Evolutionary conservation across 2,888 invertebrate genomes (phyloP), one percentile per base, ranked within the genome.

Genomic region (Torymus texanus): DNA sequence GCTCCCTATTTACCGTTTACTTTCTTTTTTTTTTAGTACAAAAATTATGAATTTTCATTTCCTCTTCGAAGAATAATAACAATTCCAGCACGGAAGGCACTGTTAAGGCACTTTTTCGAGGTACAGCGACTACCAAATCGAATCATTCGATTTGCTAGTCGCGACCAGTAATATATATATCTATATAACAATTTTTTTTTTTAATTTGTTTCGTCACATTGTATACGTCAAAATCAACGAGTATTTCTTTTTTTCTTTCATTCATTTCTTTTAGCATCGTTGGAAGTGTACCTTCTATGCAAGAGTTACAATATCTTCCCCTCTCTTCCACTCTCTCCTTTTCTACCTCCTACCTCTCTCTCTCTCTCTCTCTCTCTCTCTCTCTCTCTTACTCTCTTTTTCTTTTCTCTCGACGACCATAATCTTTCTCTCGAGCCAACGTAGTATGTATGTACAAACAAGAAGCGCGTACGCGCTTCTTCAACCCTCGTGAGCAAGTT

Each of bases 111-210:
- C 41, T 41, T 1, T 41, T 1, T 41, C 18, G 24, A 62, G 75
- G 78, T 65, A 59, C 68, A 55, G 18, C n/a, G 79, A 77, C 78
- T 79, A 62, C 53, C 77, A 77, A 81, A 78, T 66, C 66, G 70
- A 81, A 72, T 5, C 41, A 72, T 73, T 78, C 73, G 63, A 79
- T 81, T 79, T 77, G 71, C 50, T 66, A 77, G 79, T 79, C 71
- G 21, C 66, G 74, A 73, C 76, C 81, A 21, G 29, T 18, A 58
- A 78, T 41, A 41, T 41, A 41, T 29, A 29, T 29, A 41, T 41
- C 5, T 41, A 41, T 41, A 41, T 72, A 75, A 75, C 56, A 29
- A 21, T 63, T 73, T 71, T 53, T 53, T 53, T 53, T 51, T 50
- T 80, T 55, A 4, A 24, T 8, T 21, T 56, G 67, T 55, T 24